These are phyloP conservation scores for Hydractinia echinata DNA, from an alignment of 30 jellyfish, hydroid and myxozoan species.

Conservation along the genomic window DNA sequence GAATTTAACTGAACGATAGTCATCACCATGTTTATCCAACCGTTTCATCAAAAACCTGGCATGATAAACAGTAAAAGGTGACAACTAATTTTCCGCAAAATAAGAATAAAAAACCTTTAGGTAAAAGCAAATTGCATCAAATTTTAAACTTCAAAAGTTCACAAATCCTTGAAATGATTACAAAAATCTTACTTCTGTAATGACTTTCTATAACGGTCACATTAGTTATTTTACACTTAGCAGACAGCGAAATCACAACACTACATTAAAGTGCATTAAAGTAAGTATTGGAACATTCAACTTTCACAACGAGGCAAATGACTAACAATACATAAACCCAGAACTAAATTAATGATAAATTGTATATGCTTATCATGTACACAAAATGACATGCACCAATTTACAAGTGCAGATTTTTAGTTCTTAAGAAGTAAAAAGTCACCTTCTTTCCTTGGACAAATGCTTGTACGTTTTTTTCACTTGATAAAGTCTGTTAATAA, in stretches of 20 bases:
- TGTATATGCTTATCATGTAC: neutral
- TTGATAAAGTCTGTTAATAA: constrained; percentile 7
- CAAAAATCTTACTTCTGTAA: neutral
- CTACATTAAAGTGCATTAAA: too few relatives aligned
- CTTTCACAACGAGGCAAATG: too few relatives aligned
- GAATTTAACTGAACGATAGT: neutral
- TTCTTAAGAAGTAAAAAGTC: too few relatives aligned
- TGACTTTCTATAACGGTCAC: neutral
- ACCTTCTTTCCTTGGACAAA: constrained; percentile 11
- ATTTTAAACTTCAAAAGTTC: neutral
- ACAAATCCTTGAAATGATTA: neutral
- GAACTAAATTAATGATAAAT: neutral
- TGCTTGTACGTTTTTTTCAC: constrained; percentile 8
- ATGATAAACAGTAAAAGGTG: neutral
- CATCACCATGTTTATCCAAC: constrained; percentile 4
- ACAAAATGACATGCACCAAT: neutral
- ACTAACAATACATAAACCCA: neutral
- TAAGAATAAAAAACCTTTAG: neutral
- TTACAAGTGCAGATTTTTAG: neutral
- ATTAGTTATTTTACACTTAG: neutral
- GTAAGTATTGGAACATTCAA: too few relatives aligned
- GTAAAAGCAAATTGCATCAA: neutral
- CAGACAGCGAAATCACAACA: too few relatives aligned
- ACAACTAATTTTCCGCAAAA: neutral
- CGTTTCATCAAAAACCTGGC: constrained; percentile 18